Percentiles rank a stretch among this genome's conserved stretches.
Evolutionary conservation across 1,140 invertebrate species (phyloP).

Genomic region (Periplaneta americana): DNA sequence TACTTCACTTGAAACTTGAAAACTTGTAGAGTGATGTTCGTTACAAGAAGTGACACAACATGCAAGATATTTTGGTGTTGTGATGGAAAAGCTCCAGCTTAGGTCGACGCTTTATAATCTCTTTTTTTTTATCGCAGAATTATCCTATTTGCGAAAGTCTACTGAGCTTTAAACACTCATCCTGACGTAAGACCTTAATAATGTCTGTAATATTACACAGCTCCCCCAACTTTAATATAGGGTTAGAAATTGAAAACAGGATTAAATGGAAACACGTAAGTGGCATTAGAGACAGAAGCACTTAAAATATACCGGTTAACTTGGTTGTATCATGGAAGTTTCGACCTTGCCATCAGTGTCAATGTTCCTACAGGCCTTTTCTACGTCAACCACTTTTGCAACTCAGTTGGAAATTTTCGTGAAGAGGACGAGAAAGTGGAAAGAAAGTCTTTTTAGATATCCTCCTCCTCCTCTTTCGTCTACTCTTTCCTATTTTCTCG

Average conservation of each 20-base stretch:
- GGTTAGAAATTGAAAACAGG: not conserved
- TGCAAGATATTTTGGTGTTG: not conserved
- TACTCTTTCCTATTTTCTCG: not conserved
- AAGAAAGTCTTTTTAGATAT: not conserved
- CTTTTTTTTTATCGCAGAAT: not conserved
- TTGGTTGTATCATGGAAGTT: not conserved
- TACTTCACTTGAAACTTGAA: too few species aligned
- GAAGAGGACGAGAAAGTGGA: not conserved
- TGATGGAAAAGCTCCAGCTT: not conserved
- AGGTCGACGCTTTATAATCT: too few species aligned
- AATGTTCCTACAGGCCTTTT: not conserved
- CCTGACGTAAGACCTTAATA: not conserved
- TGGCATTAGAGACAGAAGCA: not conserved
- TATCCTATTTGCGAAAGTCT: not conserved
- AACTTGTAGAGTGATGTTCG: not conserved
- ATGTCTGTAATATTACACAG: not conserved
- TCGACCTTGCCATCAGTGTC: not conserved
- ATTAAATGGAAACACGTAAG: not conserved
- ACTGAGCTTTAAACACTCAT: not conserved
- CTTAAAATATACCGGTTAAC: not conserved
- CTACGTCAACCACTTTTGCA: not conserved
- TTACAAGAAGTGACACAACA: not conserved
- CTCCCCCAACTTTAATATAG: not conserved
- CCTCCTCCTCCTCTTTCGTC: too few species aligned
- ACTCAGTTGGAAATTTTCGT: not conserved